Base-by-base conservation (phyloP, 2,797 vertebrate species). In the Xenentodon cancila region DNA sequence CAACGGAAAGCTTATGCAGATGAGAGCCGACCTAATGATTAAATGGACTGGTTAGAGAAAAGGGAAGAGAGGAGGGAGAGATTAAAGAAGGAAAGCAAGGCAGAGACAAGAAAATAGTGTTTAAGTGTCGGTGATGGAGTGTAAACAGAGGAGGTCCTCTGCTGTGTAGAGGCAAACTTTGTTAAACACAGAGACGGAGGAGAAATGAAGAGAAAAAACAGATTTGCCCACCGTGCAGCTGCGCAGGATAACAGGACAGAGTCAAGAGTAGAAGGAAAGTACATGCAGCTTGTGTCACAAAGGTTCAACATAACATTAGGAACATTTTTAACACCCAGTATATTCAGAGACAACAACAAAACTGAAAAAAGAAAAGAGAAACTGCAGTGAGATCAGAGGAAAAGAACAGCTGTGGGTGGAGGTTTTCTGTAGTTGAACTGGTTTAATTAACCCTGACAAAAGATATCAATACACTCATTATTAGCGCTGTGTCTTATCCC, bases 1-100 rank as follows among this genome's bases (percentile, higher is more conserved):
- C 84, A 79, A 80, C 84, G 54, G 71, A 82, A 80, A 87, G 89
- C 89, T 92, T 90, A 90, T 90, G 89, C 86, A 91, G 87, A 92
- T 89, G 89, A 91, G 90, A 82, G 74, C 50, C 53, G 81, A 91
- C 84, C 90, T 91, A 89, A 91, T 91, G 86, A 90, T 82, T 89
- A 89, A 91, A 90, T 88, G 88, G 85, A 90, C 84, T 89, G 86
- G 82, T 87, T 66, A 62, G 79, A 88, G 82, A 83, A 86, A 85
- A 84, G 74, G 86, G 85, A 81, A 70, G 80, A 75, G 76, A 87
- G 77, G 77, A 84, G 82, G 76, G 75, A 78, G 82, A 82, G 87
- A 90, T 88, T 87, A 88, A 80, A 89, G 67, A 68, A 64, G 78
- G 79, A 78, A 80, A 80, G 79, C 80, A 80, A 87, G 77, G 79